Evolutionary conservation across 2,113 vertebrate species (phyloP), one percentile per base, ranked within the genome.

Genomic region (Rhombomys opimus): DNA sequence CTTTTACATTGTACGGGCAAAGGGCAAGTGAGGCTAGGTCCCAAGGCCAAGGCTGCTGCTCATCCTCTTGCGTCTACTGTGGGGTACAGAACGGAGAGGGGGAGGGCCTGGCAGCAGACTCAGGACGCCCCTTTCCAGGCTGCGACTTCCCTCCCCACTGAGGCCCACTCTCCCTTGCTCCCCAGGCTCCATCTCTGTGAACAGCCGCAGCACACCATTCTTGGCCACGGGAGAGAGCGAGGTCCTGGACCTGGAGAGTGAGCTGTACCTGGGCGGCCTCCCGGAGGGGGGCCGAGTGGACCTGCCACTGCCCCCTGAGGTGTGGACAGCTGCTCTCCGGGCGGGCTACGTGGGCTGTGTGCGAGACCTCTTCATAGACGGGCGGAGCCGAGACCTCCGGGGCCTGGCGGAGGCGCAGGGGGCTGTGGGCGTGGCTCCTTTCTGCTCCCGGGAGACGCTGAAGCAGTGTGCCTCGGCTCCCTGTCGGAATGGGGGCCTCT

Each of bases 311-410:
- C 99, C 99, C 32, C 99, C 99, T 0, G 99, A 99, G 95, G 99
- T 99, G 77, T 99, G 99, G 99, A 99, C 99, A 0, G 99, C 99
- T 0, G 98, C 99, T 7, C 99, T 99, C 2, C 98, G 99, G 96
- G 98, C 99, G 0, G 99, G 99, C 98, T 99, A 99, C 25, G 99
- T 99, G 98, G 99, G 99, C 96, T 99, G 99, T 12, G 98, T 99
- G 72, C 97, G 99, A 22, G 99, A 99, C 98, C 99, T 99, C 87
- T 99, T 99, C 97, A 99, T 99, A 23, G 99, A 99, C 2, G 99
- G 99, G 0, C 99, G 99, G 50, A 99, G 99, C 97, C 99, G 99
- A 0, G 99, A 99, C 96, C 98, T 99, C 84, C 98, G 99, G 89
- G 98, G 98, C 23, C 97, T 99, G 98, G 99, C 99, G 0, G 99